Evolutionary conservation across 2,113 vertebrate species (phyloP).

Genomic region (Peucedramus taeniatus): DNA sequence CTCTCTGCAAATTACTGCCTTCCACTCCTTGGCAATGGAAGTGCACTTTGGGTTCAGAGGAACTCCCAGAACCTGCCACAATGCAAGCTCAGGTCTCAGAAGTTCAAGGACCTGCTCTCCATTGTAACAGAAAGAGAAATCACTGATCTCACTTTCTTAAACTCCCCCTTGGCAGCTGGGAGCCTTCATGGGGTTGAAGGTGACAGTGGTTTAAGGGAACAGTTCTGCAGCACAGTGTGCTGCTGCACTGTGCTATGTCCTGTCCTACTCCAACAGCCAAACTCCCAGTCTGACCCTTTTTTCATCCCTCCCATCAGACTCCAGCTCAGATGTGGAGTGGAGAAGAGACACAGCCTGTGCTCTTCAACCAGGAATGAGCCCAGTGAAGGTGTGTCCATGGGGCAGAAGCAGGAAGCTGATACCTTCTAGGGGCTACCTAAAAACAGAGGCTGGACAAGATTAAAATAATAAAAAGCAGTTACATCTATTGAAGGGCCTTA

Average conservation of each 20-base stretch:
- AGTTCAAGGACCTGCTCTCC: neutral
- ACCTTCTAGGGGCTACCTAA: neutral
- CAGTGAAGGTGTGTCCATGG: rapidly evolving
- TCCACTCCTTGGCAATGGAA: neutral
- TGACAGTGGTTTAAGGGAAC: neutral
- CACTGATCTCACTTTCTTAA: neutral
- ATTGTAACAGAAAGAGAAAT: neutral
- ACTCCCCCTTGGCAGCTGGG: neutral
- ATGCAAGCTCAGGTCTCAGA: neutral
- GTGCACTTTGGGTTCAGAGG: neutral
- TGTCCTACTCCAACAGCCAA: neutral
- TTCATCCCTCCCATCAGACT: neutral
- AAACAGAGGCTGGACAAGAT: neutral
- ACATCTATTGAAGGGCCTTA: neutral
- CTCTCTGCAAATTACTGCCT: neutral
- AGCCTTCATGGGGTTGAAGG: neutral
- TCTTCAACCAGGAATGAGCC: neutral
- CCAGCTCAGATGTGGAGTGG: neutral
- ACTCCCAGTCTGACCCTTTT: neutral
- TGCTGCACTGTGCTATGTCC: neutral
- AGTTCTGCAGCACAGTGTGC: neutral
- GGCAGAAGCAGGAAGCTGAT: neutral
- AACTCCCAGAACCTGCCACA: neutral
- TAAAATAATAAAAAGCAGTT: neutral
- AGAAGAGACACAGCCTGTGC: neutral